These are phyloP conservation scores for Epistrophe eligans DNA, from an alignment of 2,888 invertebrate genomes.

Conservation along the genomic window DNA sequence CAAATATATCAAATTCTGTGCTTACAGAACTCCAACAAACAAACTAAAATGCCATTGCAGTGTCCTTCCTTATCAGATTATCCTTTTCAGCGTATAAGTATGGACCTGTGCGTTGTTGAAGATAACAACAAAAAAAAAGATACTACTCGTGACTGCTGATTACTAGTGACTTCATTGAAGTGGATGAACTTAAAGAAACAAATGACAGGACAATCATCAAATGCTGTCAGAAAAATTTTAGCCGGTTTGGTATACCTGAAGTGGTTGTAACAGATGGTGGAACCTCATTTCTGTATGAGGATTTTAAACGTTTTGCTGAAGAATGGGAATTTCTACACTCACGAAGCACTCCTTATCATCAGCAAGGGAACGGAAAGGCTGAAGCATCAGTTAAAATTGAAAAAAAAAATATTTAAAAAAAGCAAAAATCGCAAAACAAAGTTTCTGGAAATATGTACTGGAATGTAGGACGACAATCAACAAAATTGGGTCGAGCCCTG, in stretches of 20 bases:
- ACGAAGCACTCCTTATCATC: slow-evolving; percentile 30
- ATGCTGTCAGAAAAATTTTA: neutral
- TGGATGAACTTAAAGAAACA: neutral
- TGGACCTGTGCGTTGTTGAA: too few relatives aligned
- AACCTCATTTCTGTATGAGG: slow-evolving; percentile 12
- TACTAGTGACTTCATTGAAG: neutral
- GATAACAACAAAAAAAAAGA: too few relatives aligned
- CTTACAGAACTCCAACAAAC: slow-evolving; percentile 12
- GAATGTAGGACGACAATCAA: slow-evolving; percentile 28
- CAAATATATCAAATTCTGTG: too few relatives aligned
- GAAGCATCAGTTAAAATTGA: neutral
- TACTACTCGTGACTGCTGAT: too few relatives aligned
- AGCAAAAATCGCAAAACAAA: slow-evolving; percentile 26
- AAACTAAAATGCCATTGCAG: slow-evolving; percentile 2
- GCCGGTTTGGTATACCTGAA: neutral
- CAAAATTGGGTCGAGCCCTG: neutral
- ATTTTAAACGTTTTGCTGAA: slow-evolving; percentile 60
- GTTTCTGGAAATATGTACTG: slow-evolving; percentile 29
- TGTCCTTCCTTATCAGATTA: slow-evolving; percentile 16
- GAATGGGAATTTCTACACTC: slow-evolving; percentile 30
- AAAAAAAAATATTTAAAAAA: slow-evolving; percentile 18
- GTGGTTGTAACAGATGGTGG: slow-evolving; percentile 8
- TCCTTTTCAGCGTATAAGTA: slow-evolving; percentile 29
- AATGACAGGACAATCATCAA: neutral
- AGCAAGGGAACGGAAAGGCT: slow-evolving; percentile 26